These are phyloP conservation scores for Aphyosemion australe DNA, from an alignment of 2,113 vertebrate species.

Conservation along the genomic window DNA sequence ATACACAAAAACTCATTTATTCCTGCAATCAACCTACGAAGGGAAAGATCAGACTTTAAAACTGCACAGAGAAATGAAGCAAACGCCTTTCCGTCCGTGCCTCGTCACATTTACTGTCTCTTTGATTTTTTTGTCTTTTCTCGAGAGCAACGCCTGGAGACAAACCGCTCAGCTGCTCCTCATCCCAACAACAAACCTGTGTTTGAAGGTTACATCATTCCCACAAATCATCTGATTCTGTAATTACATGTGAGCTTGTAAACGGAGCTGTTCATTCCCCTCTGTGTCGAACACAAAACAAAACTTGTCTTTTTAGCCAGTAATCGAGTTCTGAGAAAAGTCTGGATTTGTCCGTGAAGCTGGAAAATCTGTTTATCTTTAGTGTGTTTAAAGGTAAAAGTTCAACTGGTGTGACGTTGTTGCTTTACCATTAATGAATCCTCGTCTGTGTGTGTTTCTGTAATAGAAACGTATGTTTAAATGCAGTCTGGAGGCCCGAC, in stretches of 20 bases:
- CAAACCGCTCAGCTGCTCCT: conserved; percentile 47
- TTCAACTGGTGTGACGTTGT: neutral
- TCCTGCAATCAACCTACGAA: neutral
- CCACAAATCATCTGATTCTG: conserved; percentile 53
- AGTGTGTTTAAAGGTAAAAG: conserved; percentile 1
- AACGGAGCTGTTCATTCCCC: neutral
- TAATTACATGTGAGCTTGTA: conserved; percentile 18
- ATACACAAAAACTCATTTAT: neutral
- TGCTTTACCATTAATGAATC: neutral
- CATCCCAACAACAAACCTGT: conserved; percentile 37
- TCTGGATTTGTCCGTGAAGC: neutral
- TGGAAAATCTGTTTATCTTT: conserved; percentile 1
- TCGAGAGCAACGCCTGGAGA: conserved; percentile 23
- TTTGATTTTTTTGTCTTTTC: neutral
- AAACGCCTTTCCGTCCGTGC: neutral
- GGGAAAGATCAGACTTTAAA: no score
- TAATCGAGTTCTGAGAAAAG: conserved; percentile 19
- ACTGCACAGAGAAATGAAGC: no score
- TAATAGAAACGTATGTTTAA: neutral
- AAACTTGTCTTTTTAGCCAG: conserved; percentile 10
- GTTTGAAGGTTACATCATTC: conserved; percentile 47
- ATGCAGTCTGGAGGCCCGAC: neutral
- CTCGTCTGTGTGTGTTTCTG: neutral
- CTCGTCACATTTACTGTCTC: neutral
- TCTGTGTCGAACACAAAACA: conserved; percentile 12